Base-by-base conservation (phyloP, 2,113 vertebrate genomes). In the Oncorhynchus keta region DNA sequence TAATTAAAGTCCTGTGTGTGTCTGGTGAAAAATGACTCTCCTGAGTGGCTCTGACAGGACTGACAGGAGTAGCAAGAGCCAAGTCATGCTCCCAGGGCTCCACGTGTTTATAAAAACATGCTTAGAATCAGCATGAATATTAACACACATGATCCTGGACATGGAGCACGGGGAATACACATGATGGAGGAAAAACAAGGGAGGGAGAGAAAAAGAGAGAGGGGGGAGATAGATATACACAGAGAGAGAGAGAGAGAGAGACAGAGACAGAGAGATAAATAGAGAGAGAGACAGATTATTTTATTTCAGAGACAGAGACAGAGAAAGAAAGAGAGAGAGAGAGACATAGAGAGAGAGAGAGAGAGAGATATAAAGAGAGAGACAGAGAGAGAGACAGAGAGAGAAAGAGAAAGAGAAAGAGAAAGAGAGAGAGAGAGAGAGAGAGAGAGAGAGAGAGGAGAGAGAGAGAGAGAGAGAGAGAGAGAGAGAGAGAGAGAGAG, bases 51-150 rank as follows among this genome's bases (percentile, higher is more conserved):
- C 83, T 89, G 90, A 87, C 86, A 90, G 81, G 79, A 70, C 76
- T 90, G 86, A 91, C 91, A 85, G 80, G 87, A 90, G 89, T 86
- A 90, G 88, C 88, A 91, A 88, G 85, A 90, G 90, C 90, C 91
- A 90, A 90, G 89, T 90, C 89, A 90, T 90, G 90, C 89, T 90
- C 84, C 74, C 78, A 87, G 74, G 39, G 76, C 83, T 78, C 68
- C 0, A 8, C 1, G 77, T 85, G 87, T 88, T 90, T 90, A 83
- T 76, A 88, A 77, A 87, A 79, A 86, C 88, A 86, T 75, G 70
- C 39, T 81, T 62, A 82, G 22, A 72, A 5, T 79, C 79, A 8
- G n/a, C 82, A 83, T 90, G 89, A 87, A 92, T 91, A 92, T 90
- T 89, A 88, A 90, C 84, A 82, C 84, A 77, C 86, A 87, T 88